Base-by-base conservation (phyloP, 2,113 vertebrate genomes). In the Fulica atra region DNA sequence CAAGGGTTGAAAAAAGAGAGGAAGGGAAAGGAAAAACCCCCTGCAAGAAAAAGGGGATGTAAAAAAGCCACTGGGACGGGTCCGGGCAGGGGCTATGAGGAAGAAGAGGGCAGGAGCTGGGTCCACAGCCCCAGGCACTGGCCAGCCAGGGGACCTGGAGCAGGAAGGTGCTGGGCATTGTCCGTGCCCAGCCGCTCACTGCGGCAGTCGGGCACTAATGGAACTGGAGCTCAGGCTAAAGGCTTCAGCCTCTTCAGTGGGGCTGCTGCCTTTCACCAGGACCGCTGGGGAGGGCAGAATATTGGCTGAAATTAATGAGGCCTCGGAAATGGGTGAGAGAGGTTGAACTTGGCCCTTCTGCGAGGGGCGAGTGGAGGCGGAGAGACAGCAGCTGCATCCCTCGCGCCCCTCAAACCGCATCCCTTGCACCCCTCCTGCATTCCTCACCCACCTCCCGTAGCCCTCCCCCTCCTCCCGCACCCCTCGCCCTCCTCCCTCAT, bases 241-340 rank as follows among this genome's bases (percentile, higher is more conserved):
- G 64, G 89, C 78, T 38, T 44, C 29, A 89, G 66, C 68, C 23
- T 85, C 94, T 65, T 60, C 91, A 50, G 4, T 31, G 85, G 87
- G 64, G 73, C 6, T 79, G 70, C 57, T 94, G 84, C 63, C 84
- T 89, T 87, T 92, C 91, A 88, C 65, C 70, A 2, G 2, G 70
- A 88, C 18, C 89, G 89, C 63, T 65, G 89, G 74, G 74, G 57
- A 72, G 74, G 87, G 46, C 64, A 72, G 81, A 82, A 85, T 82
- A 73, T 76, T 46, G 87, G 57, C 44, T 95, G 48, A 51, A 36
- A 36, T 60, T 70, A 87, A 87, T 8, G 78, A 92, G 77, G 72
- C 89, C 33, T 24, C 77, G 23, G 69, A 51, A 81, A 81, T 25
- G 77, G 83, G 61, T 28, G 83, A 81, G 76, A 63, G 93, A 31